A percentile compares a stretch with the other conserved stretches of the same genome.
Evolutionary conservation across 2,113 vertebrate species (phyloP).

Genomic region (Mohoua ochrocephala): DNA sequence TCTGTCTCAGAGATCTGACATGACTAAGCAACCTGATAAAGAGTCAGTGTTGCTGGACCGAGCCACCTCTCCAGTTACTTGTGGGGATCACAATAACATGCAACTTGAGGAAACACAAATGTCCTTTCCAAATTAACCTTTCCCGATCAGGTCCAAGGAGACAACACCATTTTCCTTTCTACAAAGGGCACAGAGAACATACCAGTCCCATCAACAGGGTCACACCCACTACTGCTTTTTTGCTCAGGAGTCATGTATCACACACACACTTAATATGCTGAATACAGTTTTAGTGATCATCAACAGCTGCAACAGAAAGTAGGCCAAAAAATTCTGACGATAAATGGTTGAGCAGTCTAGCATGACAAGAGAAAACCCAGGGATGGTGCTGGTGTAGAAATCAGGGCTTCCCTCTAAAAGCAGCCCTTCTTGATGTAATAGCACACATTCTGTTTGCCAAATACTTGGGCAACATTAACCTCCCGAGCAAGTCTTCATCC

Average conservation of each 20-base stretch:
- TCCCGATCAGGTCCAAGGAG: background rate
- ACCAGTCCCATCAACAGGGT: background rate
- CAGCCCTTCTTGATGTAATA: background rate
- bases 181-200: background rate
- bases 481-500: background rate
- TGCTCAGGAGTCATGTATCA: background rate
- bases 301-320: background rate
- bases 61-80: slow-evolving; percentile 50
- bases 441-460: background rate
- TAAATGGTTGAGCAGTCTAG: background rate
- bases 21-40: slow-evolving; percentile 26
- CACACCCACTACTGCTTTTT: background rate
- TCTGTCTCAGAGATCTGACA: background rate
- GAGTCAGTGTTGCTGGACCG: background rate
- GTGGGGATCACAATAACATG: slow-evolving; percentile 39
- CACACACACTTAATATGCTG: background rate
- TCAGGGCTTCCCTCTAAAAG: background rate
- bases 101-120: slow-evolving; percentile 50
- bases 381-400: background rate
- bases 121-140: slow-evolving; percentile 42
- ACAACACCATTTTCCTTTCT: background rate
- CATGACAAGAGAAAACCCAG: background rate
- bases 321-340: background rate
- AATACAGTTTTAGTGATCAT: background rate
- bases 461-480: background rate